phyloP scores from a whole-genome alignment of 2,113 vertebrate genomes.

The Toxotes jaculatrix region DNA sequence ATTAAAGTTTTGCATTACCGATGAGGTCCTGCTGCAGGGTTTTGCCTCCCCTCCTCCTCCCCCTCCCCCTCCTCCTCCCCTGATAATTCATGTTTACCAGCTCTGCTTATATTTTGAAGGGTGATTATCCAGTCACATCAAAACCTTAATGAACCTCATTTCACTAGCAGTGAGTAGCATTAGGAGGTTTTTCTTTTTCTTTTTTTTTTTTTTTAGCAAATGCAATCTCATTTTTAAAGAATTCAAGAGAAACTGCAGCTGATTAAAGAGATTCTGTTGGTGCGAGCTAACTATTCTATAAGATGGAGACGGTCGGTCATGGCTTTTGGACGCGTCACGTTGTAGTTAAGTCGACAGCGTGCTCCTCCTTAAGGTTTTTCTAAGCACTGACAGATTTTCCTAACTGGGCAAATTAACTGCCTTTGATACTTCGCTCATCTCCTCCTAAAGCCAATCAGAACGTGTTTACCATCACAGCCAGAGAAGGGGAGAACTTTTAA shows the following conservation, averaged over 20 bases:
- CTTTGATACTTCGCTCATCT: conserved; percentile 77
- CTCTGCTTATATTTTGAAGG: conserved; percentile 63
- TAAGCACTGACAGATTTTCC: conserved; percentile 68
- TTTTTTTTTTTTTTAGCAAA: neutral
- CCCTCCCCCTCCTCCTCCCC: too few relatives aligned
- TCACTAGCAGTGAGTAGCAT: conserved; percentile 39
- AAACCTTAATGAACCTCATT: conserved; percentile 66
- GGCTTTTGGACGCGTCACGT: conserved; percentile 64
- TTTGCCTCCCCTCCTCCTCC: neutral
- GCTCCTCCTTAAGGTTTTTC: conserved; percentile 47
- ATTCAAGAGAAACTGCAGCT: conserved; percentile 56
- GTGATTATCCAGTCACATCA: conserved; percentile 70
- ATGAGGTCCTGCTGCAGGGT: conserved; percentile 50
- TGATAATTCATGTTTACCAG: conserved; percentile 67
- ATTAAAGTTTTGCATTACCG: conserved; percentile 72
- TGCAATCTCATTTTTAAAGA: conserved; percentile 38
- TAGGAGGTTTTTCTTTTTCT: conserved; percentile 12
- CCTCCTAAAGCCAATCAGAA: conserved; percentile 72
- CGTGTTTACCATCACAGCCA: conserved; percentile 68
- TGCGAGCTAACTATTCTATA: conserved; percentile 5
- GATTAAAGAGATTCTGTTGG: conserved; percentile 68
- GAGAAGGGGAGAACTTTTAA: conserved; percentile 42
- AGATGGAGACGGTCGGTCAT: conserved; percentile 67
- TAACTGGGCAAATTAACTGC: conserved; percentile 73
- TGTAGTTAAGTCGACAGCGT: conserved; percentile 72